Evolutionary conservation across 2,797 vertebrate genomes (phyloP).

Genomic region (Micrastur ruficollis): DNA sequence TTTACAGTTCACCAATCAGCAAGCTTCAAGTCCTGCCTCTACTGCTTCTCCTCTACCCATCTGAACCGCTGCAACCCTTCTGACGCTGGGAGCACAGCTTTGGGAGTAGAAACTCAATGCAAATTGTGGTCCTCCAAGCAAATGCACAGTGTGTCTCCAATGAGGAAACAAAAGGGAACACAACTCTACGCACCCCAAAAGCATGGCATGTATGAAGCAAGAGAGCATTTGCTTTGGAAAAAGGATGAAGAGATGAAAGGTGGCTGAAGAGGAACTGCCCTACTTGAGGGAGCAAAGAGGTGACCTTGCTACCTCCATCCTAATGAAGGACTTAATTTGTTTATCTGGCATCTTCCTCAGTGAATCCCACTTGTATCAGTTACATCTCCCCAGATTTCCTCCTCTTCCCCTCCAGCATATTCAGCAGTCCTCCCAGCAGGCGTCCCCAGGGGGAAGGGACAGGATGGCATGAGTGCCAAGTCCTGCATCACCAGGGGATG

Average conservation of each 20-base stretch:
- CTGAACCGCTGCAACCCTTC: not conserved
- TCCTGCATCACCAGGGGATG: not conserved
- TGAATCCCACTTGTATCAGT: not conserved
- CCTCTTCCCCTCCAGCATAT: not conserved
- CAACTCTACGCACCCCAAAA: not conserved
- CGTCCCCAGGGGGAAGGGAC: not conserved
- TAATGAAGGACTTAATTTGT: not conserved
- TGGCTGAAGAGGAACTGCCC: not conserved
- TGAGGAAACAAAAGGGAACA: not conserved
- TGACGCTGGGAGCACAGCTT: not conserved
- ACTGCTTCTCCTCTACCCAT: not conserved
- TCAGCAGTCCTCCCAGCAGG: not conserved
- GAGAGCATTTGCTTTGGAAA: not conserved
- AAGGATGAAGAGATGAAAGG: not conserved
- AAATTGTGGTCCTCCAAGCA: not conserved
- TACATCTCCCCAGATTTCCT: not conserved
- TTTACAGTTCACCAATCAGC: slow-evolving; percentile 67
- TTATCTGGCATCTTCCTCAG: not conserved
- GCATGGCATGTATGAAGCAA: fast-evolving
- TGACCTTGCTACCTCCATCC: not conserved
- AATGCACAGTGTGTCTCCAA: not conserved
- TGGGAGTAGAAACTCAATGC: not conserved
- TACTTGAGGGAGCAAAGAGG: not conserved
- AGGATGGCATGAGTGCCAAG: not conserved
- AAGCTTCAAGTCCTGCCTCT: slow-evolving; percentile 23